Evolutionary conservation across 2,888 invertebrate genomes (phyloP).

Genomic region (Lypha dubia): DNA sequence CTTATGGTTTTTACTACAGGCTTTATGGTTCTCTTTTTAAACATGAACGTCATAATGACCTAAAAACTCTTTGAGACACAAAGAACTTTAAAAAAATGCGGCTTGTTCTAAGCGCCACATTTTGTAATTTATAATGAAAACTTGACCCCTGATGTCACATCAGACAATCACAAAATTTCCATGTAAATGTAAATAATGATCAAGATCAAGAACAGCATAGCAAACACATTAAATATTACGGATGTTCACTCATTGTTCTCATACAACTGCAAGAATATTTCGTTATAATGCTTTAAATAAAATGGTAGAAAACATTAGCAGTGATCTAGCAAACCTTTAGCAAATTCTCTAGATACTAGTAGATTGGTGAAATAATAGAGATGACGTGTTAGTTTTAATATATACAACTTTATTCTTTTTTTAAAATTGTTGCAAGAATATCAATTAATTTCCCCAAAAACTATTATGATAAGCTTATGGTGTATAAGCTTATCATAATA

Average conservation of each 20-base stretch:
- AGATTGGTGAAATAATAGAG: too few relatives aligned
- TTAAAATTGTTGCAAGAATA: too few relatives aligned
- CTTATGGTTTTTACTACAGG: background rate
- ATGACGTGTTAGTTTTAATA: too few relatives aligned
- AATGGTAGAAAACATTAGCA: too few relatives aligned
- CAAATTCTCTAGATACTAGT: too few relatives aligned
- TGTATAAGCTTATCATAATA: too few relatives aligned
- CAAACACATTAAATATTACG: background rate
- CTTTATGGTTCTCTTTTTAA: background rate
- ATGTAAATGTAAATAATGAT: background rate
- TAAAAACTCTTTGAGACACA: background rate
- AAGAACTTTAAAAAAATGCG: constrained; percentile 16
- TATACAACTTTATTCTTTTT: too few relatives aligned
- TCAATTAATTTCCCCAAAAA: too few relatives aligned
- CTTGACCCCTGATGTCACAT: constrained; percentile 65
- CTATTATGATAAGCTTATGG: too few relatives aligned
- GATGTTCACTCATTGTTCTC: background rate
- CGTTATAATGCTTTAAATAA: too few relatives aligned
- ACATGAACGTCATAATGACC: constrained; percentile 16
- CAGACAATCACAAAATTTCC: constrained; percentile 33
- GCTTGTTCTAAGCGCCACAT: constrained; percentile 66
- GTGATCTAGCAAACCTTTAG: too few relatives aligned
- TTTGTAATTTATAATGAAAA: constrained; percentile 53
- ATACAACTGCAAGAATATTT: too few relatives aligned
- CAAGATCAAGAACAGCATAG: constrained; percentile 32